These are phyloP conservation scores for Cossypha dichroa DNA, from an alignment of 2,797 vertebrate genomes.

Conservation along the genomic window DNA sequence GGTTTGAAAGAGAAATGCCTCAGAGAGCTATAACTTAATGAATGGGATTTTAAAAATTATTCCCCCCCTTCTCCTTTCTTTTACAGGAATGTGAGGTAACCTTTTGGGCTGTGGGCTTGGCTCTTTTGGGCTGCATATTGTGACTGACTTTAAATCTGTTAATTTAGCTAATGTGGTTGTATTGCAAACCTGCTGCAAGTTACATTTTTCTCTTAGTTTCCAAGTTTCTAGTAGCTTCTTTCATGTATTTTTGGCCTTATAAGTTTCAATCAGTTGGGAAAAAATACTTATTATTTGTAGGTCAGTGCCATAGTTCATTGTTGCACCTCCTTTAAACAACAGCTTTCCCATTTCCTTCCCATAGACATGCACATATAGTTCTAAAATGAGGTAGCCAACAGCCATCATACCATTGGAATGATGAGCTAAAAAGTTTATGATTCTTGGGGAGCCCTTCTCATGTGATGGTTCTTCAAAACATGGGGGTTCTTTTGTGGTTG, in stretches of 20 bases:
- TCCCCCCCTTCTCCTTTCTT: neutral
- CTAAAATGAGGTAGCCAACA: neutral
- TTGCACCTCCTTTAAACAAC: neutral
- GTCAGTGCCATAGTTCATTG: neutral
- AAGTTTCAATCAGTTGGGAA: neutral
- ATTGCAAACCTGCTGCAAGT: neutral
- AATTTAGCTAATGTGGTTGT: neutral
- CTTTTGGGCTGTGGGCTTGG: fast-evolving
- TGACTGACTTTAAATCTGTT: neutral
- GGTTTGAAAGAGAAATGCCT: neutral
- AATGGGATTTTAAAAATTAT: neutral
- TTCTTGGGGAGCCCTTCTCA: neutral
- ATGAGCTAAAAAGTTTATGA: neutral
- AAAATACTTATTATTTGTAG: neutral
- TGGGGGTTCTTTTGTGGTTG: fast-evolving
- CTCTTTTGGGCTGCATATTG: neutral
- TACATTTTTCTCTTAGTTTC: neutral
- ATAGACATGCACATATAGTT: neutral
- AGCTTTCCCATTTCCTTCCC: neutral
- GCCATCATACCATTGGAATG: neutral
- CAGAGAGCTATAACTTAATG: neutral
- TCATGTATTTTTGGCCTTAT: neutral
- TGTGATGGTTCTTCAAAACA: neutral
- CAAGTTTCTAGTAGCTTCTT: neutral
- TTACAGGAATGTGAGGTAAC: neutral